Conservation (phyloP, 2,113 vertebrate species). For the Burhinus bistriatus region DNA sequence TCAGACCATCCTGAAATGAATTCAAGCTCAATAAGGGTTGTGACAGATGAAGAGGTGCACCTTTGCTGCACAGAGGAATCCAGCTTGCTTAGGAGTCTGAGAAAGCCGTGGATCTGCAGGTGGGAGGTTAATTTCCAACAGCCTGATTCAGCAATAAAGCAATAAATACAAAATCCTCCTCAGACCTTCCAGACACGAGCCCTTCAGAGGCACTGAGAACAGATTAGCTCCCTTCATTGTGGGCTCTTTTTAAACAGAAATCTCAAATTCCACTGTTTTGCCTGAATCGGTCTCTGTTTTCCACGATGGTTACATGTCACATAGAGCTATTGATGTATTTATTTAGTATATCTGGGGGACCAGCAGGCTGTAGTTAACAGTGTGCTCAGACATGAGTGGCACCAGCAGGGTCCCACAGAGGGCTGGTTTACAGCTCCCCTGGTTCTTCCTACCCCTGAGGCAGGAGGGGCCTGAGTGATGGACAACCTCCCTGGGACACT, state of each 20-base stretch:
- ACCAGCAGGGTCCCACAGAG: fast-evolving
- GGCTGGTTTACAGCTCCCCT: background rate
- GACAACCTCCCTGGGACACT: background rate
- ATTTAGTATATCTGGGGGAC: background rate
- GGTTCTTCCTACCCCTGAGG: background rate
- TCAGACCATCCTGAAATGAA: background rate
- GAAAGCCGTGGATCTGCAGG: background rate
- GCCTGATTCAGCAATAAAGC: conserved; percentile 2
- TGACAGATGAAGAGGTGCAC: background rate
- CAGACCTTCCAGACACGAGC: background rate
- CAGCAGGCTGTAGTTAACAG: background rate
- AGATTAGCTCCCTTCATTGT: background rate
- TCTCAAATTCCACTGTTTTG: background rate
- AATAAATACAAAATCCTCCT: background rate
- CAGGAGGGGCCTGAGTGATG: background rate
- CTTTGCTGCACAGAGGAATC: background rate
- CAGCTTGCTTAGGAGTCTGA: background rate
- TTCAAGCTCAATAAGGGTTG: background rate
- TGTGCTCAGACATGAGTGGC: background rate
- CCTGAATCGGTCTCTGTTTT: background rate
- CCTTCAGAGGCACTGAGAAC: background rate
- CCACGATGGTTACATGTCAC: background rate
- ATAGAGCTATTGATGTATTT: background rate
- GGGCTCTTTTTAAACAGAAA: background rate
- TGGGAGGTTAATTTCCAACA: conserved; percentile 14